Percentiles rank a stretch among this genome's conserved stretches.
phyloP scores from a whole-genome alignment of 2,888 invertebrate species.

The Drosophila birchii region DNA sequence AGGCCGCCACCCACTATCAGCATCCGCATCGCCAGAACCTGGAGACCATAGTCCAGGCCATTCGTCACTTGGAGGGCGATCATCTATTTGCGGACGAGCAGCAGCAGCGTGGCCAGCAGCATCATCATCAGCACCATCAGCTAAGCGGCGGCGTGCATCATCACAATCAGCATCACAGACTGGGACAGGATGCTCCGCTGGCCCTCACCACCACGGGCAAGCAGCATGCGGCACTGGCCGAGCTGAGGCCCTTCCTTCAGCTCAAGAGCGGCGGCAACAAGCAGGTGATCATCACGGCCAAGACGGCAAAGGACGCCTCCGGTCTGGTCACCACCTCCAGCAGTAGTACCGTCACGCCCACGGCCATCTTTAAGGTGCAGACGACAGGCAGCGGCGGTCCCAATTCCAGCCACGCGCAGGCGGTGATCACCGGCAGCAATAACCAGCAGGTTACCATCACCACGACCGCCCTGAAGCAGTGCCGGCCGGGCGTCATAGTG shows the following conservation, averaged over 20 bases:
- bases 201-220: slow-evolving; percentile 82
- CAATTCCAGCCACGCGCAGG: slow-evolving; percentile 13
- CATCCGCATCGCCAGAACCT: slow-evolving; percentile 93
- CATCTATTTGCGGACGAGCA: slow-evolving; percentile 92
- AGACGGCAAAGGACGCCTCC: slow-evolving; percentile 64
- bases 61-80: slow-evolving; percentile 98
- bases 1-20: slow-evolving; percentile 66
- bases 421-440: slow-evolving; percentile 31
- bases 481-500: slow-evolving; percentile 95
- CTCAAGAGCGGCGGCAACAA: slow-evolving; percentile 85
- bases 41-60: slow-evolving; percentile 99
- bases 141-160: slow-evolving; percentile 41
- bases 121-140: slow-evolving; percentile 60
- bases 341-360: slow-evolving; percentile 73
- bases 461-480: slow-evolving; percentile 86
- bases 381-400: slow-evolving; percentile 49
- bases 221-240: slow-evolving; percentile 86
- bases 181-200: slow-evolving; percentile 83
- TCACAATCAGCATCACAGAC: slow-evolving; percentile 75
- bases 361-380: slow-evolving; percentile 83
- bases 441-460: slow-evolving; percentile 76
- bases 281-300: slow-evolving; percentile 81
- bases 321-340: slow-evolving; percentile 54
- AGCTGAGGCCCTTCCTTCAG: slow-evolving; percentile 88
- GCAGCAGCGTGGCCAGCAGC: slow-evolving; percentile 81